Conservation (phyloP, 2,797 vertebrate species). For the Synanceia verrucosa region DNA sequence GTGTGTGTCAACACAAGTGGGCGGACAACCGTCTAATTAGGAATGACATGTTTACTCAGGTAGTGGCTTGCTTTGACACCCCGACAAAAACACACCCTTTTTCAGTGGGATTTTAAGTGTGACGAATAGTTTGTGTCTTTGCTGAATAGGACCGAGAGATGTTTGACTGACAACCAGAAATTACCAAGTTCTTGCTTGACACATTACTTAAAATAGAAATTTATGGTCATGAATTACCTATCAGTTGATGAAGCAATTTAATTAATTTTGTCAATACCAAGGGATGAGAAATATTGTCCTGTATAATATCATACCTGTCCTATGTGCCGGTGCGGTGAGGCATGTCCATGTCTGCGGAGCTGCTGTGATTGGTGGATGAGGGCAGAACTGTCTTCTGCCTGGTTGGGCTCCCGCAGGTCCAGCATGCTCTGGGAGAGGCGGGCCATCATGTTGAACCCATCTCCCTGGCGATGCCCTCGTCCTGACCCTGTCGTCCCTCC, state of each 20-base stretch:
- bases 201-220: neutral
- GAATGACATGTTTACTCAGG: slow-evolving; percentile 25
- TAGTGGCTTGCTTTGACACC: slow-evolving; percentile 31
- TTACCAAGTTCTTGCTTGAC: neutral
- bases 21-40: slow-evolving; percentile 3
- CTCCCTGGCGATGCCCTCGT: slow-evolving; percentile 63
- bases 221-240: neutral
- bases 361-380: slow-evolving; percentile 77
- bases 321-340: slow-evolving; percentile 66
- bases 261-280: neutral
- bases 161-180: neutral
- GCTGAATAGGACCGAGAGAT: neutral
- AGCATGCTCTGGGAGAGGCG: slow-evolving; percentile 86
- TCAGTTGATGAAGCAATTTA: neutral
- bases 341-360: slow-evolving; percentile 63
- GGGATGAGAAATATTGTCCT: neutral
- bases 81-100: slow-evolving; percentile 33
- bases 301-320: slow-evolving; percentile 65
- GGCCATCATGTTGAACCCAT: slow-evolving; percentile 85
- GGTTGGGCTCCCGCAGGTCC: slow-evolving; percentile 74
- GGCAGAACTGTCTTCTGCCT: slow-evolving; percentile 55
- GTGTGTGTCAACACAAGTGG: slow-evolving; percentile 68
- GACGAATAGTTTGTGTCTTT: neutral
- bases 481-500: slow-evolving; percentile 74
- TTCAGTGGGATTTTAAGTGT: neutral